Conservation (phyloP, 2,113 vertebrate genomes). For the Lanius ludovicianus region DNA sequence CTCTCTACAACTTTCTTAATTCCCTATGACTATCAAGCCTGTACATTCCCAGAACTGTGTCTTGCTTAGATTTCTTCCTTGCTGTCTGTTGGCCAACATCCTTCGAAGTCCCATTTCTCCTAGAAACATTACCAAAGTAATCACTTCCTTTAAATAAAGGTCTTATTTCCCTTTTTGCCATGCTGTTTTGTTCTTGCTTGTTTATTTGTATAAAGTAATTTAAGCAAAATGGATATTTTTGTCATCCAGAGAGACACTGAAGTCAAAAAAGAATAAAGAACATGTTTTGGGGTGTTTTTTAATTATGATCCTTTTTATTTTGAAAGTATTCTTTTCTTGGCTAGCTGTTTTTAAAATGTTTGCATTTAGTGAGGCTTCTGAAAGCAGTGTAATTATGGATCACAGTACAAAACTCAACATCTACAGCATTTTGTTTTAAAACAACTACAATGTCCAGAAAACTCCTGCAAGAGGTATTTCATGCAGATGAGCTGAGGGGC, state of each 20-base stretch:
- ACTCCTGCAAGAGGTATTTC: not conserved
- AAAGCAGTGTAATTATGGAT: not conserved
- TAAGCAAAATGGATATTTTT: not conserved
- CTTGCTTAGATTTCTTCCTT: not conserved
- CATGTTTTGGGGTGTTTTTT: accelerated
- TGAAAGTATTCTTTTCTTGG: not conserved
- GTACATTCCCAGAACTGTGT: not conserved
- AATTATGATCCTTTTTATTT: not conserved
- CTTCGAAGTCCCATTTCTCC: not conserved
- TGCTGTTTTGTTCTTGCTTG: not conserved
- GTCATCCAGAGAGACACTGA: not conserved
- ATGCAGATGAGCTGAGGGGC: not conserved
- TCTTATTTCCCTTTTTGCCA: not conserved
- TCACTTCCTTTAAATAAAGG: not conserved
- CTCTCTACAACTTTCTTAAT: not conserved
- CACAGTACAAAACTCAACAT: not conserved
- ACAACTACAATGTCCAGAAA: not conserved
- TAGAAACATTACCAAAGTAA: not conserved
- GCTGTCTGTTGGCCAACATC: not conserved
- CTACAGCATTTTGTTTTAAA: not conserved
- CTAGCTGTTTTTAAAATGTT: not conserved
- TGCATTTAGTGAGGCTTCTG: not conserved
- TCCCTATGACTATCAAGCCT: not conserved
- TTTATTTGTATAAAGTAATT: not conserved
- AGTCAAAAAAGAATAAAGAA: not conserved